These are phyloP conservation scores for Taxidea taxus DNA, from an alignment of 2,113 vertebrate genomes.

Conservation along the genomic window DNA sequence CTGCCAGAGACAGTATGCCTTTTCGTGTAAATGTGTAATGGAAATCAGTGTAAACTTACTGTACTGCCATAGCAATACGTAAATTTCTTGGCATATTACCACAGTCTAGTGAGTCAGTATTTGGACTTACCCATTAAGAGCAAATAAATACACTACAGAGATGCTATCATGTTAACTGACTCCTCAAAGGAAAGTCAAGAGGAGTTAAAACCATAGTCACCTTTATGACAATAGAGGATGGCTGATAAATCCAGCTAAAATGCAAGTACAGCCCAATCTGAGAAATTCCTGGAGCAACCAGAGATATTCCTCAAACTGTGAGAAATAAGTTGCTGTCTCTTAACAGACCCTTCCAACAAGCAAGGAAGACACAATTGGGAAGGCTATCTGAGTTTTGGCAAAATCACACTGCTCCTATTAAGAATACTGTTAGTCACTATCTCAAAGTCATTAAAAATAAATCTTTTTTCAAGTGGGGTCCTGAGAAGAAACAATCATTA, in stretches of 20 bases:
- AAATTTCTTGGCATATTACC: neutral
- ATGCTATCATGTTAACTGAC: neutral
- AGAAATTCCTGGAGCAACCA: neutral
- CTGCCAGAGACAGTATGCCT: neutral
- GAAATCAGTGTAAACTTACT: neutral
- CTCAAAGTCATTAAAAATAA: neutral
- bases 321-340: neutral
- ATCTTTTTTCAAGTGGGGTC: neutral
- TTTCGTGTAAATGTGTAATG: neutral
- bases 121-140: neutral
- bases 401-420: neutral
- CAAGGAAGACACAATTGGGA: neutral
- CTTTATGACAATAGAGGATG: neutral
- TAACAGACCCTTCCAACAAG: neutral
- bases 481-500: neutral
- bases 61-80: neutral
- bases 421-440: neutral
- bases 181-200: neutral
- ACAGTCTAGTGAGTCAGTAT: neutral
- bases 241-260: neutral
- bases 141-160: neutral
- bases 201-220: neutral
- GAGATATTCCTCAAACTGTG: neutral
- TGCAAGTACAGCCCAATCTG: neutral
- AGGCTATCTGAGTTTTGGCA: neutral